phyloP scores from a whole-genome alignment of 1,140 invertebrate species.

The Gonatopus flavifemur region DNA sequence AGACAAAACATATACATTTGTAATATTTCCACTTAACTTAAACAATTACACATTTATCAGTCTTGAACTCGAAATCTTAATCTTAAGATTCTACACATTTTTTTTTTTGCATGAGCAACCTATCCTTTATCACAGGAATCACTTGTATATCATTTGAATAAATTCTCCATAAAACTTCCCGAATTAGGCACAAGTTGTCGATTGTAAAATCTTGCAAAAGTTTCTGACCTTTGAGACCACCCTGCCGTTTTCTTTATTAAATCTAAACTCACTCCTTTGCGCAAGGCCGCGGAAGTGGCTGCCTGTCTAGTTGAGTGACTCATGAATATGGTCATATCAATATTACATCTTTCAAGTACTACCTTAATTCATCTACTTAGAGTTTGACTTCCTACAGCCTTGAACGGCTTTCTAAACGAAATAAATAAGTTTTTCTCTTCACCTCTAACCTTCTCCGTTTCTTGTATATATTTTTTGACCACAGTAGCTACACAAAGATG shows the following conservation, averaged over 20 bases:
- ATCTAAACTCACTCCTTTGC: neutral
- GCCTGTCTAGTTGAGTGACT: neutral
- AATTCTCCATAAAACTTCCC: too few relatives aligned
- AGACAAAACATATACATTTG: too few relatives aligned
- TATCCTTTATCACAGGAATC: too few relatives aligned
- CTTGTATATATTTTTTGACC: neutral
- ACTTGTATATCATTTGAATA: too few relatives aligned
- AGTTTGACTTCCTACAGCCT: neutral
- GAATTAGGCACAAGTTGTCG: neutral
- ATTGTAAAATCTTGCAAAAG: neutral
- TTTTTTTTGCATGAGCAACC: too few relatives aligned
- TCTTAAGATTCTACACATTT: too few relatives aligned
- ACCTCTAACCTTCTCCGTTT: neutral
- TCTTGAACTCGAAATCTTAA: too few relatives aligned
- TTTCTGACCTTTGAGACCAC: neutral
- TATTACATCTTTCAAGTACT: neutral
- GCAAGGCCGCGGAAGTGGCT: neutral
- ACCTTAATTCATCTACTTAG: neutral
- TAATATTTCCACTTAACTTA: too few relatives aligned
- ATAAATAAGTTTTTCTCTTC: constrained; percentile 2
- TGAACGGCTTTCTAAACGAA: neutral
- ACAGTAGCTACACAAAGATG: neutral
- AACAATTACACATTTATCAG: too few relatives aligned
- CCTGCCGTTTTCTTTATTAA: neutral
- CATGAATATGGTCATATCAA: neutral